A percentile compares a stretch with the other conserved stretches of the same genome.
Conservation (phyloP, 1,140 invertebrate species). For the Coptotermes formosanus region DNA sequence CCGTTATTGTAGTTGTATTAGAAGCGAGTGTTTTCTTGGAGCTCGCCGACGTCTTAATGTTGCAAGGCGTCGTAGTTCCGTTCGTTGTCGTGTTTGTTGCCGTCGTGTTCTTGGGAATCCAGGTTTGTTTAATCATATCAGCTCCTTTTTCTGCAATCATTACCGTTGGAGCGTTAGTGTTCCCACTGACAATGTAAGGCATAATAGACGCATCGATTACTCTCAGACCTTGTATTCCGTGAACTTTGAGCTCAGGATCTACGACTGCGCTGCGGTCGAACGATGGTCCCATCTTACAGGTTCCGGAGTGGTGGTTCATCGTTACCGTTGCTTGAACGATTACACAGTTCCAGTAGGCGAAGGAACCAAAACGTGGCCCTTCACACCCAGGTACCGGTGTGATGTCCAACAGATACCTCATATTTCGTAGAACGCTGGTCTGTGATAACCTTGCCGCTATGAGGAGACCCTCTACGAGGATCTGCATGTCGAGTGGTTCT, state of each 20-base stretch:
- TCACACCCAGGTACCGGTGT: conserved; percentile 40
- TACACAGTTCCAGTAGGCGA: conserved; percentile 49
- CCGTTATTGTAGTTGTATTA: not conserved
- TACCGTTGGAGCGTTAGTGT: conserved; percentile 44
- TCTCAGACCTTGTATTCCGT: conserved; percentile 45
- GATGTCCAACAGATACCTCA: conserved; percentile 37
- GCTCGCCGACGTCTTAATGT: not conserved
- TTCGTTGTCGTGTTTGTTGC: conserved; percentile 23
- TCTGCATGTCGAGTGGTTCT: conserved; percentile 42
- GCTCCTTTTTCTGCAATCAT: conserved; percentile 56
- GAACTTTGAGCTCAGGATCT: conserved; percentile 49
- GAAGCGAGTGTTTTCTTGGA: not conserved
- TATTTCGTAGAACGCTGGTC: conserved; percentile 40
- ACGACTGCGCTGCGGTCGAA: conserved; percentile 50
- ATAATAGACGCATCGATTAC: conserved; percentile 52
- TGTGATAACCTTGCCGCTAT: conserved; percentile 44
- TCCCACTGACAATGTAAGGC: conserved; percentile 50
- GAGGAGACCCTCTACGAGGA: conserved; percentile 45
- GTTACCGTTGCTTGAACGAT: conserved; percentile 38
- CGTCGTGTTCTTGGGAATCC: not conserved
- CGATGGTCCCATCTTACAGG: conserved; percentile 52
- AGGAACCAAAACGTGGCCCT: conserved; percentile 53
- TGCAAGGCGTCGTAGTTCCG: not conserved
- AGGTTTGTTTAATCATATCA: conserved; percentile 49
- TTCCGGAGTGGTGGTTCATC: conserved; percentile 45